Percentiles rank a stretch among this genome's conserved stretches.
These are phyloP conservation scores for Caenorhabditis inopinata DNA, from an alignment of 1,140 invertebrate genomes.

Conservation along the genomic window DNA sequence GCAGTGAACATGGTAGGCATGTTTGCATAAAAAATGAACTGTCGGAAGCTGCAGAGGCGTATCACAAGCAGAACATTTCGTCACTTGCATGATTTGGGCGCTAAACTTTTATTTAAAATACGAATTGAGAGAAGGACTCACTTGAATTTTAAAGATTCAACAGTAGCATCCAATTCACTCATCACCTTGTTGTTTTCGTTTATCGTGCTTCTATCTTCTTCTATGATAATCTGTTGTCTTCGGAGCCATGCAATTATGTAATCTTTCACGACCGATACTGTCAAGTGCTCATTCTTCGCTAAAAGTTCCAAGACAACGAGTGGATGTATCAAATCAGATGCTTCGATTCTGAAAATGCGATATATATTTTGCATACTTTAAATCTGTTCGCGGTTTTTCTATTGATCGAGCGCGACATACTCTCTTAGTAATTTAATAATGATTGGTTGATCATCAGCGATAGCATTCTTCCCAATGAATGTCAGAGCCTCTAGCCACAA, in stretches of 20 bases:
- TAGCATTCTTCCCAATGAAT: not conserved
- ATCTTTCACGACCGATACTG: conserved; percentile 54
- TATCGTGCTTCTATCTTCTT: conserved; percentile 43
- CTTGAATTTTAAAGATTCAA: conserved; percentile 23
- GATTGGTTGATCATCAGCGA: not conserved
- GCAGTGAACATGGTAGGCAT: conserved; percentile 48
- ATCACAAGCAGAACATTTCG: conserved; percentile 49
- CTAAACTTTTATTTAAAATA: conserved; percentile 17
- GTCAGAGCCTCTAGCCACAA: not conserved
- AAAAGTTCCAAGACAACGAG: conserved; percentile 62
- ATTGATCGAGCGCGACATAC: too few species aligned
- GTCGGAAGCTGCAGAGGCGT: conserved; percentile 44
- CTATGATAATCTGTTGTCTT: conserved; percentile 46
- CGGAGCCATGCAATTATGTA: conserved; percentile 60
- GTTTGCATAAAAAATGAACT: conserved; percentile 54
- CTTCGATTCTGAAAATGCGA: conserved; percentile 46
- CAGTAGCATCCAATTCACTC: conserved; percentile 44
- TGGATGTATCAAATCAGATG: conserved; percentile 54
- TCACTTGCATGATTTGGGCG: conserved; percentile 50
- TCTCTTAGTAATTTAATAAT: conserved; percentile 46
- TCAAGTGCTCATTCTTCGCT: conserved; percentile 52
- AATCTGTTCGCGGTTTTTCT: too few species aligned
- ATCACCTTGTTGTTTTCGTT: conserved; percentile 50
- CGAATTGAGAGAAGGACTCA: not conserved
- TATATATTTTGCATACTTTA: too few species aligned